Base-by-base conservation (phyloP, 2,113 vertebrate genomes). In the Corythornis madagascariensis region DNA sequence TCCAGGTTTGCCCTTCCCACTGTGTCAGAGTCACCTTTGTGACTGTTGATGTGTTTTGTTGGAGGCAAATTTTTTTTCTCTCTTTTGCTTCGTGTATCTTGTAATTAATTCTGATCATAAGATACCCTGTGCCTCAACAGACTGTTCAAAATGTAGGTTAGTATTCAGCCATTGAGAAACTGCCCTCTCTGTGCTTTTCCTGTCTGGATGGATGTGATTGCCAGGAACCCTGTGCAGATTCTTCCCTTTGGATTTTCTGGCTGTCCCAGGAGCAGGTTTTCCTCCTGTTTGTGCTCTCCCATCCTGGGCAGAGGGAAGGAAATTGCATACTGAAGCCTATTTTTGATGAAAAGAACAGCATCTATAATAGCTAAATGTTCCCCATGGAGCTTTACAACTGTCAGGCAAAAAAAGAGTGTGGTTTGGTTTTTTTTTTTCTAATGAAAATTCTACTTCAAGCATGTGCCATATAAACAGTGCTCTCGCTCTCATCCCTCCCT, bases 41-140 rank as follows among this genome's bases (percentile, higher is more conserved):
- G 43, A 16, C 14, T 7, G 14, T n/a, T 10, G 12, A 4, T 3
- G 6, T 19, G 6, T 42, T 56, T 31, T 20, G 16, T 10, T 53
- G 45, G 28, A 86, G 40, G 3, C 12, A 10, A 7, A 35, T 22
- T 56, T 86, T 47, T 71, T 60, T 83, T 13, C 19, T 56, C 20
- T 33, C 5, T 66, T 53, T 55, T 59, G 7, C 40, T 81, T 74
- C 24, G 25, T 67, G 57, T 73, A 13, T 15, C 48, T 74, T 67
- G n/a, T 61, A 71, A 61, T 92, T 81, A 92, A 84, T 79, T 87
- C 47, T 70, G 82, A 28, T 55, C 3, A 4, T 31, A 29, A 89
- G 42, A 48, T 7, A 53, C 1, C 2, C 9, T 22, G 52, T 24
- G 40, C 57, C 57, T 53, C 40, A 56, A 4, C 10, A 38, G 61